Evolutionary conservation across 2,113 vertebrate species (phyloP), one percentile per base, ranked within the genome.

Genomic region (Cynocephalus volans): DNA sequence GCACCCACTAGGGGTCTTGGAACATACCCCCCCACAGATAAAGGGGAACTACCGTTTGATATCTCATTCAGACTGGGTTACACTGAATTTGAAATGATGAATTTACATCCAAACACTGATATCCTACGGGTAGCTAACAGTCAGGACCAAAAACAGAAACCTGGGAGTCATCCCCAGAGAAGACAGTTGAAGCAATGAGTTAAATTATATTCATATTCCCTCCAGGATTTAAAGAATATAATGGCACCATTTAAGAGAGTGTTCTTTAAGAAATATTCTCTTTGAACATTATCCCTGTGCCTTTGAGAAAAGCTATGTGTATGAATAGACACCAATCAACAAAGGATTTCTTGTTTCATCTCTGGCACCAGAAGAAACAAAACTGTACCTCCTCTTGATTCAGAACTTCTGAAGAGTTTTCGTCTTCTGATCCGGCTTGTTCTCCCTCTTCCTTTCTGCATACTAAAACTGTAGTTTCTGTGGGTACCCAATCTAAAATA

Each of bases 391-490:
- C 98, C 95, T 97, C 75, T 90, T 69, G 60, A 92, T 4, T 82
- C 6, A 45, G 96, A 95, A 93, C 45, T 36, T 75, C 56, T 45
- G n/a, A 33, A 56, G 67, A 26, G 92, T 73, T 98, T 99, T 60
- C 96, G 98, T 94, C 92, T 98, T 88, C 98, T 98, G 65, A 96
- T 95, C 62, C 99, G 98, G 62, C 96, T 88, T 13, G 99, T 98
- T 50, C 99, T 98, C 26, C 99, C 99, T 98, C 95, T 98, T 88
- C 83, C 70, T 65, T 97, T 98, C 97, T 36, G 98, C 99, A 99
- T 99, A 8, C 8, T 96, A 73, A 80, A 14, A 45, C 52, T 45
- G 0, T 7, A 54, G 33, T 67, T 94, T 90, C 86, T 69, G 64
- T 23, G 83, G 81, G 33, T 69, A 77, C 5, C 88, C 8, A 81